These are phyloP conservation scores for Alectoris magna DNA, from an alignment of 2,797 vertebrate species.

Conservation along the genomic window DNA sequence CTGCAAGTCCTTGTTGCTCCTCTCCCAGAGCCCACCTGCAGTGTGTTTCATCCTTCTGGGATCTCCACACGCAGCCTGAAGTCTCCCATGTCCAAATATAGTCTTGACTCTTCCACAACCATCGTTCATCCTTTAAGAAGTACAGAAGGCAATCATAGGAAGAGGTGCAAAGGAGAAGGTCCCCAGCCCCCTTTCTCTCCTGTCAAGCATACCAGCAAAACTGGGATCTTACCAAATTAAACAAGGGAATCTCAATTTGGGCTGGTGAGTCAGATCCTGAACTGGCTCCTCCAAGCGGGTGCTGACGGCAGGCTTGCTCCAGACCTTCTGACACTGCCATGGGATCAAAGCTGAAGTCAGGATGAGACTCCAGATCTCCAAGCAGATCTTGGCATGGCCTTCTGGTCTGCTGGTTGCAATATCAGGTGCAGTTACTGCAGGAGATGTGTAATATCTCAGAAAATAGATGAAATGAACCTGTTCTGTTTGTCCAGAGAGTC, in stretches of 20 bases:
- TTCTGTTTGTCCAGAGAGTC: background rate
- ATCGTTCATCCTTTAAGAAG: background rate
- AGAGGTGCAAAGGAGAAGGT: background rate
- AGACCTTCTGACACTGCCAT: rapidly evolving
- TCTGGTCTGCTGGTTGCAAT: background rate
- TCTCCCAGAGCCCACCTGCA: background rate
- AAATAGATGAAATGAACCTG: background rate
- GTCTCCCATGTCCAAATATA: background rate
- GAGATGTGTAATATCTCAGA: background rate
- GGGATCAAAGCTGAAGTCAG: background rate
- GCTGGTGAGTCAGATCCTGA: background rate
- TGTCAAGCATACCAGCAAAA: background rate
- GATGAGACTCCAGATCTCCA: background rate
- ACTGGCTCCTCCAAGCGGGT: background rate
- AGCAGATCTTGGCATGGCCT: background rate
- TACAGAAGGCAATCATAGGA: background rate
- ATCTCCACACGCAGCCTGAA: background rate
- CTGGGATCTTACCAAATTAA: background rate
- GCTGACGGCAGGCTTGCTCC: background rate
- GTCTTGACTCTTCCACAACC: background rate
- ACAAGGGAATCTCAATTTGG: background rate
- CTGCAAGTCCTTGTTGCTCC: background rate
- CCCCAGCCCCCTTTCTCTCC: background rate
- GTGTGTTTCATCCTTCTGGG: background rate
- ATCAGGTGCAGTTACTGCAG: rapidly evolving